Conservation (phyloP, 1,140 invertebrate genomes). For the Arion vulgaris region DNA sequence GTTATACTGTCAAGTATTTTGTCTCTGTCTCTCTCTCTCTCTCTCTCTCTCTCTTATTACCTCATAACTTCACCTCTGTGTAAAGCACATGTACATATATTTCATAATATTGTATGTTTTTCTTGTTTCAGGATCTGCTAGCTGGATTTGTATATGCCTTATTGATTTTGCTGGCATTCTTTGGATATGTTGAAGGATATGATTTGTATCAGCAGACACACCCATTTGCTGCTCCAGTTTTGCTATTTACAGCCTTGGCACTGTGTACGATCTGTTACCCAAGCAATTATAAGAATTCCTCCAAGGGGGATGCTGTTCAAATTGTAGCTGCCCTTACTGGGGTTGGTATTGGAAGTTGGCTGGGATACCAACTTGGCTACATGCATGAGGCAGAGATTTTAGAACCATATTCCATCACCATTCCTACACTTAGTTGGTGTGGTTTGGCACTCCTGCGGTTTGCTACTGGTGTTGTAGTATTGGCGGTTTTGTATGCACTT, state of each 20-base stretch:
- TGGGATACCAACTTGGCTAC: constrained; percentile 84
- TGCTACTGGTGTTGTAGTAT: constrained; percentile 82
- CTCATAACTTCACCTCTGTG: too few species aligned
- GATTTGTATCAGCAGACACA: constrained; percentile 83
- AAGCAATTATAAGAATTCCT: constrained; percentile 68
- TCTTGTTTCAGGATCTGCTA: constrained; percentile 72
- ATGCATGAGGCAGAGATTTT: constrained; percentile 73
- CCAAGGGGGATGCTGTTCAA: constrained; percentile 88
- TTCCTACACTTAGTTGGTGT: constrained; percentile 83
- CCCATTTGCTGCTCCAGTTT: constrained; percentile 78
- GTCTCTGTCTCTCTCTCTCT: too few species aligned
- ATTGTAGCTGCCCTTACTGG: constrained; percentile 84
- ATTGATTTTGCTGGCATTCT: constrained; percentile 80
- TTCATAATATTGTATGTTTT: too few species aligned
- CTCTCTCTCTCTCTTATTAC: too few species aligned
- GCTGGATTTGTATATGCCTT: constrained; percentile 78
- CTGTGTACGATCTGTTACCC: constrained; percentile 81
- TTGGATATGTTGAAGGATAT: constrained; percentile 82
- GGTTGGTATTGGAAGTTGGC: constrained; percentile 85
- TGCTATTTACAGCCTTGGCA: constrained; percentile 80
- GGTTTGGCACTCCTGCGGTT: constrained; percentile 82
- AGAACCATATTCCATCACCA: constrained; percentile 76
- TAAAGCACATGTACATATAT: too few species aligned
- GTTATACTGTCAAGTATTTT: too few species aligned
- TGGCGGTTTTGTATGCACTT: constrained; percentile 80